Percentiles rank a stretch among this genome's conserved stretches.
phyloP scores from a whole-genome alignment of 2,113 vertebrate genomes.

The Choloepus hoffmanni region DNA sequence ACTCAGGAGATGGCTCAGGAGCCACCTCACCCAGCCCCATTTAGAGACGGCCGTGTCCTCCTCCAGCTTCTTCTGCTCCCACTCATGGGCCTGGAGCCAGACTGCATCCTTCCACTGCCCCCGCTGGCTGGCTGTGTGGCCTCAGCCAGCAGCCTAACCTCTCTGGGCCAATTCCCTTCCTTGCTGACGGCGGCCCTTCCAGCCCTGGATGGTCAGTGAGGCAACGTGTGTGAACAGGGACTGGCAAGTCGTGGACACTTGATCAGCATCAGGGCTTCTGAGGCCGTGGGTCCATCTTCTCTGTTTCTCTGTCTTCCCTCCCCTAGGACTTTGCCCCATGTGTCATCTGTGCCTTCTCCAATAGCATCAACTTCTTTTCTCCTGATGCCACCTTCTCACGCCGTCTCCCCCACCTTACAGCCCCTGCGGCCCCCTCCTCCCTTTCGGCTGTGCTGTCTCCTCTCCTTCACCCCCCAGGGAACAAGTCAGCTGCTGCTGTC shows the following conservation, averaged over 20 bases:
- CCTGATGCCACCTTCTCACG: not conserved
- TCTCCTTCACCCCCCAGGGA: not conserved
- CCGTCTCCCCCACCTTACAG: accelerated
- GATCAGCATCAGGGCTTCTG: accelerated
- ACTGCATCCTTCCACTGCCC: not conserved
- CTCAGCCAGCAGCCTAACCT: not conserved
- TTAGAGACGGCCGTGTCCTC: not conserved
- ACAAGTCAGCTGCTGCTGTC: not conserved
- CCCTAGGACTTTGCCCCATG: not conserved
- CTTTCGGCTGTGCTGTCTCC: not conserved
- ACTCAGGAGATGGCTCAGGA: not conserved
- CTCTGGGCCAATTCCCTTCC: not conserved
- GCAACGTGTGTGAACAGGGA: not conserved
- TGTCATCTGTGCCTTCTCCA: not conserved
- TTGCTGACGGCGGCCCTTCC: not conserved
- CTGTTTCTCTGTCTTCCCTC: not conserved
- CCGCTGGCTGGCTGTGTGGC: not conserved
- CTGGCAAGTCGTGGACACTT: accelerated
- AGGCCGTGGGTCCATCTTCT: accelerated
- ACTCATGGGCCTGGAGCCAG: not conserved
- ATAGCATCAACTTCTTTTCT: no score
- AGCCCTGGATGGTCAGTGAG: not conserved
- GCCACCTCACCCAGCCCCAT: not conserved
- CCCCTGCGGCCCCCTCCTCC: accelerated
- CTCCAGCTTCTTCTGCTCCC: not conserved